Conservation (phyloP, 1,140 invertebrate genomes). For the Zaprionus taronus region DNA sequence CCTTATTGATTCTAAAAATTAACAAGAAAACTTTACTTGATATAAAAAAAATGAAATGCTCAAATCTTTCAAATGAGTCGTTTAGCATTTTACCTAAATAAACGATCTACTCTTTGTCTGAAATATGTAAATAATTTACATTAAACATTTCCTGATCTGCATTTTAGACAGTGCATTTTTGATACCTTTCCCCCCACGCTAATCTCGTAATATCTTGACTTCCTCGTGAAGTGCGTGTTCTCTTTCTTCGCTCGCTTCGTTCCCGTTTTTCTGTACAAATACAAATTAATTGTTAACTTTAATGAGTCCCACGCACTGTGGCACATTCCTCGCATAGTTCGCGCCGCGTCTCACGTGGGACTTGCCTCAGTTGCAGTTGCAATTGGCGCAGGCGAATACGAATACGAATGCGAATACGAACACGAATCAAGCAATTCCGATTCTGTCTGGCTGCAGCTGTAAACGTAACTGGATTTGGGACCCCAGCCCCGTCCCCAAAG, state of each 20-base stretch:
- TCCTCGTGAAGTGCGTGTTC: neutral
- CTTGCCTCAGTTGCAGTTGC: conserved; percentile 3
- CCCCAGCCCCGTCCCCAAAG: neutral
- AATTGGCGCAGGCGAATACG: neutral
- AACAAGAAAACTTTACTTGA: too few relatives aligned
- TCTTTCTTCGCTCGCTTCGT: neutral
- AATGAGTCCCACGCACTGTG: conserved; percentile 41
- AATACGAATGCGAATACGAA: neutral
- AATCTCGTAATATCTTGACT: conserved; percentile 18
- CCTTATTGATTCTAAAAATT: too few relatives aligned
- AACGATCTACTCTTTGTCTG: too few relatives aligned
- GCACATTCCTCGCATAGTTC: conserved; percentile 37
- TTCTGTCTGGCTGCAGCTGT: conserved; percentile 43
- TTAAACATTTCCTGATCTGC: neutral
- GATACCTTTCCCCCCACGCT: neutral
- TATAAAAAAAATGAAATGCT: too few relatives aligned
- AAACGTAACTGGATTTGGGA: conserved; percentile 49
- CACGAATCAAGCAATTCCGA: conserved; percentile 26
- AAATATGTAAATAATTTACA: too few relatives aligned
- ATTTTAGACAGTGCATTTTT: too few relatives aligned
- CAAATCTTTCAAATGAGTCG: too few relatives aligned
- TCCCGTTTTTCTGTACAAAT: neutral
- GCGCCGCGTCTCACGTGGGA: conserved; percentile 34
- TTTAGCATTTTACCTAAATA: too few relatives aligned
- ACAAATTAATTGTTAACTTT: conserved; percentile 35